Conservation (phyloP, 2,888 invertebrate species). For the Phoronis australis region DNA sequence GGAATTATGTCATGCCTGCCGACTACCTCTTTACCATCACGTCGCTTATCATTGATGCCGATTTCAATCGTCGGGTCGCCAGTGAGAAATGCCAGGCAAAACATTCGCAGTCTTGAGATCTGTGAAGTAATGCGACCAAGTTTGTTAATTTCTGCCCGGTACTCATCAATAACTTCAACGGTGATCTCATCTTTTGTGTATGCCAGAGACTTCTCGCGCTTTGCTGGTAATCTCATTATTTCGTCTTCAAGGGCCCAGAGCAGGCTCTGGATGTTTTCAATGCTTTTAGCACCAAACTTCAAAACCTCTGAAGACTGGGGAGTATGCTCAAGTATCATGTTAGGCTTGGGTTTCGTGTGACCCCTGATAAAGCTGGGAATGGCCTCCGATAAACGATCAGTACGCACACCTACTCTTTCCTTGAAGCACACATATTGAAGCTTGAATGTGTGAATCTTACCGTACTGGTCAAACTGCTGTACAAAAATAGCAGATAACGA, state of each 20-base stretch:
- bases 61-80: slow-evolving; percentile 91
- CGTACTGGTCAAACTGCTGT: slow-evolving; percentile 98
- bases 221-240: slow-evolving; percentile 55
- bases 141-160: slow-evolving; percentile 44
- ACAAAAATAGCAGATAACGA: slow-evolving; percentile 71
- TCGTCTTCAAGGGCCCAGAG: slow-evolving; percentile 88
- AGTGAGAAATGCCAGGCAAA: slow-evolving; percentile 92
- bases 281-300: slow-evolving; percentile 86
- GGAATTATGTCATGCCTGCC: slow-evolving; percentile 99
- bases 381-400: slow-evolving; percentile 20
- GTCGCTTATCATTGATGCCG: slow-evolving; percentile 92
- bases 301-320: slow-evolving; percentile 90
- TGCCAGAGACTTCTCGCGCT: slow-evolving; percentile 43
- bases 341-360: slow-evolving; percentile 48
- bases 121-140: slow-evolving; percentile 58
- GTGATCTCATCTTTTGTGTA: slow-evolving; percentile 52
- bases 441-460: slow-evolving; percentile 97
- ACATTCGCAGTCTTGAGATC: slow-evolving; percentile 88
- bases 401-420: slow-evolving; percentile 76
- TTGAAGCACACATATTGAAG: slow-evolving; percentile 97
- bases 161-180: slow-evolving; percentile 51
- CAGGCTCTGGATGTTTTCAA: slow-evolving; percentile 87
- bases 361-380: slow-evolving; percentile 46
- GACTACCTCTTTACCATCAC: slow-evolving; percentile 99
- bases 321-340: slow-evolving; percentile 79